phyloP scores from a whole-genome alignment of 2,113 vertebrate species.

The Balaeniceps rex region DNA sequence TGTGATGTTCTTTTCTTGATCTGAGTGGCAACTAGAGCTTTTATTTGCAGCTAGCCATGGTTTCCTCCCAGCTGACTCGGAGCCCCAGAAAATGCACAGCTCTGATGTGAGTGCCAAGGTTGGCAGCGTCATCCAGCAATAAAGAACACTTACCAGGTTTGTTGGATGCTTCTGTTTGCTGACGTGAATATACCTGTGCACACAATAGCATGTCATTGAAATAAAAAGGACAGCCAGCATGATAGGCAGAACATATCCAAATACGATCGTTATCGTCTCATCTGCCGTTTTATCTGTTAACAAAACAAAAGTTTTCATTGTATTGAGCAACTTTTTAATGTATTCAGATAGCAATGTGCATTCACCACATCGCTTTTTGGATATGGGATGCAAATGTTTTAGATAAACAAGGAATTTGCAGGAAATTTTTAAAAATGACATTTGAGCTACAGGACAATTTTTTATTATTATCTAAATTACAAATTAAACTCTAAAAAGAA shows the following conservation, averaged over 20 bases:
- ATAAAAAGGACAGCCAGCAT: slow-evolving; percentile 61
- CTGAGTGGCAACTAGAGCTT: not conserved
- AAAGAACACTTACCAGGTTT: slow-evolving; percentile 75
- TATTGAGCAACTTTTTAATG: not conserved
- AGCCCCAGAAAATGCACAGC: not conserved
- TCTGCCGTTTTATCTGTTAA: slow-evolving; percentile 66
- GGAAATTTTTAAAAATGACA: not conserved
- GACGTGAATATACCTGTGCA: slow-evolving; percentile 73
- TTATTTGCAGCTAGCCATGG: not conserved
- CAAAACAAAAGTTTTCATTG: not conserved
- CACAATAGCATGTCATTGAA: slow-evolving; percentile 54
- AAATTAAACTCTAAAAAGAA: not conserved
- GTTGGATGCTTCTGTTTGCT: slow-evolving; percentile 72
- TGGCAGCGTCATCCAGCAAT: not conserved
- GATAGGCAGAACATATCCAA: slow-evolving; percentile 73
- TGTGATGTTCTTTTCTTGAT: not conserved
- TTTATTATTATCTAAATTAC: not conserved
- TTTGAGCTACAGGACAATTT: not conserved
- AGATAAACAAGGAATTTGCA: not conserved
- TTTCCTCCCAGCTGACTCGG: not conserved
- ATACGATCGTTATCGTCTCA: slow-evolving; percentile 44
- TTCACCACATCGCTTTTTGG: not conserved
- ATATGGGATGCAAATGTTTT: not conserved
- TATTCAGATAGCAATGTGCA: not conserved
- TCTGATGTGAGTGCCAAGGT: not conserved